Conservation (phyloP, 2,113 vertebrate genomes). For the Ardeotis arabs region DNA sequence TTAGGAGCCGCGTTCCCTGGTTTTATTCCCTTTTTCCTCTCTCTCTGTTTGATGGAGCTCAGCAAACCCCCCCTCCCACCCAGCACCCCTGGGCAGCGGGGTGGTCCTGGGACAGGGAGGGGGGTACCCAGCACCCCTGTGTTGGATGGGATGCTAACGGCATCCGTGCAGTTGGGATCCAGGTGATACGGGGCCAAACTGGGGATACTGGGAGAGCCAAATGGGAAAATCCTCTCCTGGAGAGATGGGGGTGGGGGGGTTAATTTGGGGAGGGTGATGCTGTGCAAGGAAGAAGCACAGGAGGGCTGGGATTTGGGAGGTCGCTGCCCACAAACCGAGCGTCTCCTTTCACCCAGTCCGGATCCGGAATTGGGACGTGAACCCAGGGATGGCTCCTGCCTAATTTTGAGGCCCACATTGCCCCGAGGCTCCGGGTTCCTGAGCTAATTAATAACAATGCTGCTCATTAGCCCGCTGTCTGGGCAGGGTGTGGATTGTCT, state of each 20-base stretch:
- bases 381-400: background rate
- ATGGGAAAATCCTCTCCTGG: background rate
- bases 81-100: accelerated
- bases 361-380: background rate
- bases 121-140: no score
- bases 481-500: slow-evolving; percentile 44
- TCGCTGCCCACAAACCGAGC: accelerated
- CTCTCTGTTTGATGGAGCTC: background rate
- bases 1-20: slow-evolving; percentile 20
- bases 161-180: background rate
- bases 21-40: slow-evolving; percentile 6
- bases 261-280: no score
- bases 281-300: accelerated
- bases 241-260: accelerated
- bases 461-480: slow-evolving; percentile 24
- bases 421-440: background rate
- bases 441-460: slow-evolving; percentile 65
- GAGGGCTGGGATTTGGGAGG: background rate
- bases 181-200: background rate
- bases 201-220: background rate
- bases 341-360: accelerated
- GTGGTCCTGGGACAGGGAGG: background rate
- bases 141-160: background rate
- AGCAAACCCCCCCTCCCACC: background rate
- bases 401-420: background rate